Base-by-base conservation (phyloP, 2,888 invertebrate species). In the Cantharis rustica region DNA sequence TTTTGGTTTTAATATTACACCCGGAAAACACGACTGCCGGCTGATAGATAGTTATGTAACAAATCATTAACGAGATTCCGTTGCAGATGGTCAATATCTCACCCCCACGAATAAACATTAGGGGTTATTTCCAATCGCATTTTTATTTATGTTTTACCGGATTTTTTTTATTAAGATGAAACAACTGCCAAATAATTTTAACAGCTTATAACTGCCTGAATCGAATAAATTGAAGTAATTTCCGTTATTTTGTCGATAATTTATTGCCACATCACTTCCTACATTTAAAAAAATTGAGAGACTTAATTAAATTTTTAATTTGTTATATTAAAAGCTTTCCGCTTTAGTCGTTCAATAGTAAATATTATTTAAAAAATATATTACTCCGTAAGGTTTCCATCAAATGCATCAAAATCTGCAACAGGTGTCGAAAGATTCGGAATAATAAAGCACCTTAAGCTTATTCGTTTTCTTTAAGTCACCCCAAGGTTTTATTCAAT, bases 11-110 rank as follows among this genome's bases (percentile, higher is more conserved):
- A 66, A 66, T 66, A 66, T 81, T 80, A 15, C 20, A 76, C 68
- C 68, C 68, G 72, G 73, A 73, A 74, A 74, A 70, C 69, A 77
- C 77, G 77, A 74, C 68, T 70, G 78, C 75, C 78, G 75, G 71
- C 80, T 78, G 77, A 74, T 80, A 31, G 77, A 78, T 79, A 80
- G 81, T 80, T 80, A 80, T 79, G 82, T 81, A 82, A 84, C 82
- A 80, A 84, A 84, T 83, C 83, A 84, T 85, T 85, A 84, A 81
- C 80, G 80, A 83, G 85, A 85, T 85, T 85, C 86, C 84, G 83
- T 79, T 81, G 85, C 86, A 86, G 85, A 85, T 86, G 85, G 83
- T 81, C 80, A 81, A 80, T 75, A 68, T 81, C 82, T 82, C 84
- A 83, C 85, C 84, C 85, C 81, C 83, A 76, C 23, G 69, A 76